Percentiles rank a stretch among this genome's conserved stretches.
Evolutionary conservation across 2,797 vertebrate genomes (phyloP).

Genomic region (Microhierax caerulescens): DNA sequence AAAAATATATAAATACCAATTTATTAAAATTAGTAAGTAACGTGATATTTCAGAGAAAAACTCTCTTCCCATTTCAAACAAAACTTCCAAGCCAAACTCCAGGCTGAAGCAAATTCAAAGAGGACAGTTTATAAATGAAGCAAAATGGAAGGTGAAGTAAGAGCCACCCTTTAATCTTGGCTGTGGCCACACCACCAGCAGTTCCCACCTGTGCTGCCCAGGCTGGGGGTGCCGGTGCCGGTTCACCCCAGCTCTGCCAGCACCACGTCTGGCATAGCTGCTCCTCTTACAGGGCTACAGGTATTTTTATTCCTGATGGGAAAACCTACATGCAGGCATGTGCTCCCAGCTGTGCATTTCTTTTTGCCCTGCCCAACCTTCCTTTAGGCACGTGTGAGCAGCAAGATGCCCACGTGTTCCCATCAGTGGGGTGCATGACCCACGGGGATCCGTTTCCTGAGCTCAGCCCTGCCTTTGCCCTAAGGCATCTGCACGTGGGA

Average conservation of each 20-base stretch:
- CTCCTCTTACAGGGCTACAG: neutral
- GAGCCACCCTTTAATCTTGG: neutral
- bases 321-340: accelerated
- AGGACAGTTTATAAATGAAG: neutral
- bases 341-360: neutral
- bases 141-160: neutral
- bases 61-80: neutral
- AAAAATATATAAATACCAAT: neutral
- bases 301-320: neutral
- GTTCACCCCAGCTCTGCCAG: neutral
- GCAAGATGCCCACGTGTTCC: neutral
- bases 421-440: neutral
- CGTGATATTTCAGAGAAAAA: neutral
- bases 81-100: neutral
- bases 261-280: accelerated
- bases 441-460: neutral
- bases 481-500: accelerated
- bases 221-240: neutral
- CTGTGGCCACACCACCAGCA: accelerated
- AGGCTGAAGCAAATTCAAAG: neutral
- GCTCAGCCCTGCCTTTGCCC: neutral
- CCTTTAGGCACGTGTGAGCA: neutral
- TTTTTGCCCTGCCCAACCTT: neutral
- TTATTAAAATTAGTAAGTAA: neutral
- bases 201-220: neutral